Base-by-base conservation (phyloP, 2,888 invertebrate genomes). In the Torymus tubicola region DNA sequence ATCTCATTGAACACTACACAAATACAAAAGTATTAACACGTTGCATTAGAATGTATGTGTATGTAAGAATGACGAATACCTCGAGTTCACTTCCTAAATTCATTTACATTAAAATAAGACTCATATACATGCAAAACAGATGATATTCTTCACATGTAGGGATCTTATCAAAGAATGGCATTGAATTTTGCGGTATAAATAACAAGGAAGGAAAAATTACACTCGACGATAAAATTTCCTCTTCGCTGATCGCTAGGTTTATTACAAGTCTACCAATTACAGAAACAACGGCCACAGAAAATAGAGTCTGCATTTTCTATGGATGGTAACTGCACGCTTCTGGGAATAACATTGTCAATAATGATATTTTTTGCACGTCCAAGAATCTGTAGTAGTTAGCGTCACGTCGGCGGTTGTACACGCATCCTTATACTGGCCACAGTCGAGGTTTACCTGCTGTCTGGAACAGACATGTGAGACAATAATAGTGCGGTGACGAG, bases 291-390 rank as follows among this genome's bases (percentile, higher is more conserved):
- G 50, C 31, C 61, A 16, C 52, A 65, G n/a, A 42, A 14, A 72
- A 65, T 21, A 58, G 24, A 71, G 13, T 21, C 31, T 5, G 31
- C 50, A 53, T 67, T 72, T 78, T 65, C 71, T 60, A 31, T 10
- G 24, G 60, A 12, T n/a, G 58, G 53, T 71, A 53, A 78, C 72
- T 58, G 42, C 58, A 14, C 61, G 12, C 14, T 67, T 68, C 67
- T 24, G 14, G 50, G 78, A 78, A 78, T 78, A 63, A 52, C 60
- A 53, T 21, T 18, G n/a, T n/a, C 10, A 5, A 60, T 67, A 21
- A 71, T 65, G 52, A 53, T 72, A 65, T 67, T 78, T 65, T 72
- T 52, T 63, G 53, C 65, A 53, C 70, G 42, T 64, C 2, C 50
- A 69, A 61, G 52, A 42, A 57, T 21, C n/a, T 8, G 21, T 53